Evolutionary conservation across 2,888 invertebrate species (phyloP).

Genomic region (Mythimna vitellina): DNA sequence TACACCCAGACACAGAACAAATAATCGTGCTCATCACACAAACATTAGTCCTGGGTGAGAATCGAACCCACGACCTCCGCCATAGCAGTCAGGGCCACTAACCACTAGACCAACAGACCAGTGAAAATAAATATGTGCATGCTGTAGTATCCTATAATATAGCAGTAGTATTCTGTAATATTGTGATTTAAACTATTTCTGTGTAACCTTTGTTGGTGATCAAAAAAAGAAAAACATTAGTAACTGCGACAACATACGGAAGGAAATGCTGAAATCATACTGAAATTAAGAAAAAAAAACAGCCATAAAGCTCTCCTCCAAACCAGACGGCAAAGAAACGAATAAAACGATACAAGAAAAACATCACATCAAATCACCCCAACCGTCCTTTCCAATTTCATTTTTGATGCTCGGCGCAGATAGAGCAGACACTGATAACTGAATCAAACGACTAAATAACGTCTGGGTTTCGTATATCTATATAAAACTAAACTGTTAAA

Average conservation of each 20-base stretch:
- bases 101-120: too few species aligned
- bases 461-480: constrained; percentile 6
- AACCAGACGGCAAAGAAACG: not conserved
- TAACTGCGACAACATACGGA: too few species aligned
- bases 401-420: constrained; percentile 15
- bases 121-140: too few species aligned
- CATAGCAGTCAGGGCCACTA: too few species aligned
- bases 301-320: not conserved
- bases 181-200: not conserved
- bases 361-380: not conserved
- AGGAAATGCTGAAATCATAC: too few species aligned
- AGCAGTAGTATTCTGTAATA: not conserved
- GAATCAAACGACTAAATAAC: constrained; percentile 27
- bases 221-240: not conserved
- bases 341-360: not conserved
- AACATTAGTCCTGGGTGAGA: too few species aligned
- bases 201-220: not conserved
- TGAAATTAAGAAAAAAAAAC: not conserved
- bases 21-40: too few species aligned
- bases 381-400: constrained; percentile 6
- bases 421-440: constrained; percentile 20
- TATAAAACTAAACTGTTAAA: constrained; percentile 1
- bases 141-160: not conserved
- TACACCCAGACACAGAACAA: too few species aligned
- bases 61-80: too few species aligned